Percentiles rank a stretch among this genome's conserved stretches.
Conservation (phyloP, 2,888 invertebrate genomes). For the Heliconius ethilla region DNA sequence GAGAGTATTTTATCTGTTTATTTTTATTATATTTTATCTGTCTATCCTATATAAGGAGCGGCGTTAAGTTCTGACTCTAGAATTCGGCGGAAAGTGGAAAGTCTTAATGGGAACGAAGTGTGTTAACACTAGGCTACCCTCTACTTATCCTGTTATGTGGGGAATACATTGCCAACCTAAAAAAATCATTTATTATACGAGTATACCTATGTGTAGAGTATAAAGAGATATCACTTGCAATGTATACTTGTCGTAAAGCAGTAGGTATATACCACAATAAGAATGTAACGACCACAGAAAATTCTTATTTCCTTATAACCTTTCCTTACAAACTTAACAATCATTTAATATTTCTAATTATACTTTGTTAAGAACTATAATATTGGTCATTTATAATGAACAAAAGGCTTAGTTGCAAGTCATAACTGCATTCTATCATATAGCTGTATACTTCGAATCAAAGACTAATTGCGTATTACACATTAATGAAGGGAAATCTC, state of each 20-base stretch:
- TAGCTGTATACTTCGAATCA: conserved; percentile 41
- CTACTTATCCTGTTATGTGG: too few relatives aligned
- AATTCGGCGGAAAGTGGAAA: too few relatives aligned
- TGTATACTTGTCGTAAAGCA: background rate
- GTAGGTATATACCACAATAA: background rate
- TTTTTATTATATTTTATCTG: too few relatives aligned
- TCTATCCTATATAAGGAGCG: too few relatives aligned
- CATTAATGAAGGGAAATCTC: conserved; percentile 49
- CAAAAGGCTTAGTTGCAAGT: conserved; percentile 16
- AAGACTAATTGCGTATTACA: conserved; percentile 50
- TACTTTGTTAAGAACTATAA: background rate
- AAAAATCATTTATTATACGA: too few relatives aligned
- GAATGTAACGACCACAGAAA: background rate
- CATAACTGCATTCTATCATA: conserved; percentile 38
- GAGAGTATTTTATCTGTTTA: too few relatives aligned
- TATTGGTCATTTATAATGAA: background rate
- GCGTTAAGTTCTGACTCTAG: too few relatives aligned
- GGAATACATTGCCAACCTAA: too few relatives aligned
- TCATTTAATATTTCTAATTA: conserved; percentile 6
- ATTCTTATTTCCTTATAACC: background rate
- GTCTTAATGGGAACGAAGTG: too few relatives aligned
- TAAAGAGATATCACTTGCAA: background rate
- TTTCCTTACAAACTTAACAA: background rate
- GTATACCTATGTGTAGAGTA: too few relatives aligned
- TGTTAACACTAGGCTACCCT: too few relatives aligned